Evolutionary conservation across 2,888 invertebrate species (phyloP).

Genomic region (Apotomis betuletana): DNA sequence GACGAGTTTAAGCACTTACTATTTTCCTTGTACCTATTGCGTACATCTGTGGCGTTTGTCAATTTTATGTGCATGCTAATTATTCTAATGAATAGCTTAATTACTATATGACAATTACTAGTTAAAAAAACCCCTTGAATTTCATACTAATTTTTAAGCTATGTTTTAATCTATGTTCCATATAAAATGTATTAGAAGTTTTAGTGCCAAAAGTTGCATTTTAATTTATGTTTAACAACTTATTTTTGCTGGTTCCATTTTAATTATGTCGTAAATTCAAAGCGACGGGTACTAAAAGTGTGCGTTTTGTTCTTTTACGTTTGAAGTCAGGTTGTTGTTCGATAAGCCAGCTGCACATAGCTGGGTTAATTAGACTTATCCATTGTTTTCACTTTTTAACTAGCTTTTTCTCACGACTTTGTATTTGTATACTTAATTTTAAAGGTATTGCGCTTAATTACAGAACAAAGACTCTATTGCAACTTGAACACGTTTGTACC

Average conservation of each 20-base stretch:
- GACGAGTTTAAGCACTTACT: no score
- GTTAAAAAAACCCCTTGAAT: no score
- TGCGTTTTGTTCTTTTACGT: constrained; percentile 16
- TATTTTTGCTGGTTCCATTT: not conserved
- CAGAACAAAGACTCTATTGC: no score
- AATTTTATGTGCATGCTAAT: no score
- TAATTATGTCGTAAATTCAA: constrained; percentile 17
- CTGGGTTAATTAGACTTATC: constrained; percentile 15
- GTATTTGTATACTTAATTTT: not conserved
- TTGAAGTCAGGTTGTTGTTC: constrained; percentile 25
- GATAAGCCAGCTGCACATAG: constrained; percentile 5
- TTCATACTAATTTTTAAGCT: not conserved
- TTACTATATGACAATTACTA: no score
- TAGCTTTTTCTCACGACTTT: not conserved
- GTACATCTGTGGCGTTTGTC: no score
- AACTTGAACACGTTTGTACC: no score
- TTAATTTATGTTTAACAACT: constrained; percentile 1
- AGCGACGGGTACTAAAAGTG: constrained; percentile 5
- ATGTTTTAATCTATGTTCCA: not conserved
- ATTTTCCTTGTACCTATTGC: no score
- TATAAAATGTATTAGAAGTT: not conserved
- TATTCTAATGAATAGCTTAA: no score
- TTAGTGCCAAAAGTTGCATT: not conserved
- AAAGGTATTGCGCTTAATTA: no score
- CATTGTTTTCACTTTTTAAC: constrained; percentile 8